phyloP scores from a whole-genome alignment of 2,113 vertebrate genomes.

The Andinoacara biseriatus region DNA sequence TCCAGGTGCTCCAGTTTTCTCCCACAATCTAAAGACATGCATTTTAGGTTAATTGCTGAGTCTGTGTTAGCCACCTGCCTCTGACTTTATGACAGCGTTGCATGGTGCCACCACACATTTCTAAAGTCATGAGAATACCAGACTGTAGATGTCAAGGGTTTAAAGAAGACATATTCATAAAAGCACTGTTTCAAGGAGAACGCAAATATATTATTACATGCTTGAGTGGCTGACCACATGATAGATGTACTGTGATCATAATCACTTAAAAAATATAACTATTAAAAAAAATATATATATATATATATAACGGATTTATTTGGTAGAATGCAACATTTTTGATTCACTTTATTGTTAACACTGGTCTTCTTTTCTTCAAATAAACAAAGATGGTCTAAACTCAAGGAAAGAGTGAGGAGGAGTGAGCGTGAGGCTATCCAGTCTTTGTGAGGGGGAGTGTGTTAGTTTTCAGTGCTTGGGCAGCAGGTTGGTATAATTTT shows the following conservation, averaged over 20 bases:
- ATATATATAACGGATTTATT: background rate
- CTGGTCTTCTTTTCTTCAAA: background rate
- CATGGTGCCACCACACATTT: background rate
- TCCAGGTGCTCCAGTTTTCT: background rate
- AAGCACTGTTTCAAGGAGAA: too few species aligned
- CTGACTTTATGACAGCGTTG: background rate
- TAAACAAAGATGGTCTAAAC: slow-evolving; percentile 32
- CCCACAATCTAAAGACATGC: too few species aligned
- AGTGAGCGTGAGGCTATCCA: background rate
- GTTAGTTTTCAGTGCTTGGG: slow-evolving; percentile 14
- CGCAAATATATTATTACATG: too few species aligned
- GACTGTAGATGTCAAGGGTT: background rate
- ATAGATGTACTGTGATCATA: too few species aligned
- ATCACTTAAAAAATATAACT: background rate
- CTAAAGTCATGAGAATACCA: background rate
- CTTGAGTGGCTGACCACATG: too few species aligned
- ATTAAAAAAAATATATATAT: too few species aligned
- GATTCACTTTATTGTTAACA: background rate
- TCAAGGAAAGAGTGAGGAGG: slow-evolving; percentile 9
- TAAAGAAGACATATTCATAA: background rate
- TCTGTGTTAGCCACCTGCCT: background rate
- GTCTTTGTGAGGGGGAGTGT: slow-evolving; percentile 44
- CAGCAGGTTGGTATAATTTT: slow-evolving; percentile 54
- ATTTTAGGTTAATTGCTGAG: background rate
- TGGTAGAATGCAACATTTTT: background rate